Evolutionary conservation across 2,113 vertebrate species (phyloP).

Genomic region (Felis chaus): DNA sequence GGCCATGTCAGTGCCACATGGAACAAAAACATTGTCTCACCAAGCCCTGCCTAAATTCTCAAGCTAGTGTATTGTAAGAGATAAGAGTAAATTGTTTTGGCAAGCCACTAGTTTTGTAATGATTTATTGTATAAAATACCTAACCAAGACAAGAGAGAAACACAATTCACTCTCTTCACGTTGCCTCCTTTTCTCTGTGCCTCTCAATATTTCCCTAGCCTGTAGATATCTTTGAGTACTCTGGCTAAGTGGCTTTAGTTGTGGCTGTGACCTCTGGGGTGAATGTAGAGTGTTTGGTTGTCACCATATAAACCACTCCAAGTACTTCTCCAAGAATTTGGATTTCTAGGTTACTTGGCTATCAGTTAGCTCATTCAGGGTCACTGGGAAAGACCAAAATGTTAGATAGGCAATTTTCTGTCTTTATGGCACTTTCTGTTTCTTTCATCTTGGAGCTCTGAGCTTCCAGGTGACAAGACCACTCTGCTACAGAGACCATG

Average conservation of each 20-base stretch:
- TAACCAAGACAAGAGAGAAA: background rate
- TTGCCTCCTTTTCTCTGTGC: background rate
- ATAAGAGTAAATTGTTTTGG: slow-evolving; percentile 21
- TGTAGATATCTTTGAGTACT: background rate
- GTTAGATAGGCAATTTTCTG: background rate
- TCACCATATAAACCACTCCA: background rate
- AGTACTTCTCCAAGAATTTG: background rate
- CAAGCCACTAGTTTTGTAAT: background rate
- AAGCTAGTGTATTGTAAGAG: background rate
- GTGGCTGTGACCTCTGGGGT: background rate
- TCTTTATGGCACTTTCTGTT: background rate
- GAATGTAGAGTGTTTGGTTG: background rate
- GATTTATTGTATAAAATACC: slow-evolving; percentile 7
- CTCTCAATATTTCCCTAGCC: background rate
- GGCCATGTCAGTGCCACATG: background rate
- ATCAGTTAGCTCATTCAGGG: background rate
- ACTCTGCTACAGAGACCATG: background rate
- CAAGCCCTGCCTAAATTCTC: background rate
- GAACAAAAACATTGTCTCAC: background rate
- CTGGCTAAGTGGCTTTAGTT: background rate
- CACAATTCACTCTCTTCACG: background rate
- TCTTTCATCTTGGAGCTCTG: background rate
- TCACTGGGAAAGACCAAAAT: slow-evolving; percentile 3
- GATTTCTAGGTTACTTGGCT: background rate
- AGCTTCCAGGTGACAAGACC: background rate